Base-by-base conservation (phyloP, 2,888 invertebrate genomes). In the Calliphora vomitoria region DNA sequence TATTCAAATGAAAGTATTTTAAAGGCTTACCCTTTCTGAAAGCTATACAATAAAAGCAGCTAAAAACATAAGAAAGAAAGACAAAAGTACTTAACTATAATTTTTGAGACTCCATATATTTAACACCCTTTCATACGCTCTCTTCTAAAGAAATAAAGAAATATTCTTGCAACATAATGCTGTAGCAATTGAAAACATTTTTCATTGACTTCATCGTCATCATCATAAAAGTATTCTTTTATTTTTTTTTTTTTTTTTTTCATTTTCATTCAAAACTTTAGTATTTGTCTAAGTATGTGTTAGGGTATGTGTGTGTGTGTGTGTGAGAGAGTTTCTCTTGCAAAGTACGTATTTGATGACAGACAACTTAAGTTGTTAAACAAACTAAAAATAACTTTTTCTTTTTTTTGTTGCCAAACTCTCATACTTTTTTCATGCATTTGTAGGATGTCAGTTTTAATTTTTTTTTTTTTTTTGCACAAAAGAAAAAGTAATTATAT, bases 281-380 rank as follows among this genome's bases (percentile, higher is more conserved):
- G 13, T 31, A 13, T 13, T 31, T 31, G 11, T 11, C 8, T 31
- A 60, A 60, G 58, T 60, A 60, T 31, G 58, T 31, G 25, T 55
- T 55, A 6, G 55, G 8, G 13, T n/a, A n/a, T 31, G 10, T 11
- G 58, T 20, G 13, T 60, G 5, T 35, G 18, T 20, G 55, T 72
- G 20, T 3, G 41, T 8, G 58, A n/a, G 31, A 38, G 31, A 60
- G 31, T 47, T 53, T 15, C 31, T 74, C n/a, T 44, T 53, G 25
- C 11, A 10, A 31, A 55, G 58, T 58, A 66, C 5, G 55, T 58
- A 79, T 84, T 84, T 78, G 72, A 66, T 84, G 78, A 79, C 78
- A 84, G 78, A 72, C 83, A 78, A 72, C 53, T 72, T 72, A 84
- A 84, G 83, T 72, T 84, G 66, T 79, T 72, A 81, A 72, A 81